Conservation (phyloP, 2,888 invertebrate species). For the Phymatocera aterrima region DNA sequence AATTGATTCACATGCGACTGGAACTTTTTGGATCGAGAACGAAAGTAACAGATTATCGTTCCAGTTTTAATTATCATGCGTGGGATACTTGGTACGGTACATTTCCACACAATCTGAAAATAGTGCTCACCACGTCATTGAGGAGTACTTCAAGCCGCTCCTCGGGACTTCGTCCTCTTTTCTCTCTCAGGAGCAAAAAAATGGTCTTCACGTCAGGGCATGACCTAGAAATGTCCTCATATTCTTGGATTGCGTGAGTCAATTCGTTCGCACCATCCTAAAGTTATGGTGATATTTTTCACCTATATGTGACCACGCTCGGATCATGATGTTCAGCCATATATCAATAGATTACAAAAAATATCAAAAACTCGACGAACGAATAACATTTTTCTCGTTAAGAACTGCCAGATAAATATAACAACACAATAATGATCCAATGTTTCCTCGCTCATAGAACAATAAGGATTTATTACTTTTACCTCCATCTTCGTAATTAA, state of each 20-base stretch:
- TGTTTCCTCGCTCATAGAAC: background rate
- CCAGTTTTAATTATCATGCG: no score
- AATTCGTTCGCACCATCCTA: background rate
- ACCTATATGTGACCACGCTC: no score
- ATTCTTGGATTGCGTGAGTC: background rate
- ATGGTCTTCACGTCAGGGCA: conserved; percentile 68
- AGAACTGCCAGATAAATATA: background rate
- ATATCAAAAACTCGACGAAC: background rate
- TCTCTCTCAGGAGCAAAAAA: conserved; percentile 69
- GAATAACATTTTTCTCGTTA: background rate
- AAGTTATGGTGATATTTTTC: background rate
- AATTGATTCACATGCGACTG: background rate
- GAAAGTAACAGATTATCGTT: no score
- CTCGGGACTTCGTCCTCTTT: conserved; percentile 68
- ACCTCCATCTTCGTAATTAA: background rate
- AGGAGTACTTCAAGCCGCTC: conserved; percentile 69
- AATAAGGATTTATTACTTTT: background rate
- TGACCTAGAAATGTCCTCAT: conserved; percentile 57
- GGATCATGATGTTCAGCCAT: background rate
- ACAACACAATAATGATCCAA: no score
- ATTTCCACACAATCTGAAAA: background rate
- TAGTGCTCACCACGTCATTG: conserved; percentile 65
- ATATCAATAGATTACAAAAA: background rate
- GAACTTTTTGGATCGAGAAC: no score
- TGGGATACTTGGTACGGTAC: no score